These are phyloP conservation scores for Butorides virescens DNA, from an alignment of 2,113 vertebrate genomes.

Conservation along the genomic window DNA sequence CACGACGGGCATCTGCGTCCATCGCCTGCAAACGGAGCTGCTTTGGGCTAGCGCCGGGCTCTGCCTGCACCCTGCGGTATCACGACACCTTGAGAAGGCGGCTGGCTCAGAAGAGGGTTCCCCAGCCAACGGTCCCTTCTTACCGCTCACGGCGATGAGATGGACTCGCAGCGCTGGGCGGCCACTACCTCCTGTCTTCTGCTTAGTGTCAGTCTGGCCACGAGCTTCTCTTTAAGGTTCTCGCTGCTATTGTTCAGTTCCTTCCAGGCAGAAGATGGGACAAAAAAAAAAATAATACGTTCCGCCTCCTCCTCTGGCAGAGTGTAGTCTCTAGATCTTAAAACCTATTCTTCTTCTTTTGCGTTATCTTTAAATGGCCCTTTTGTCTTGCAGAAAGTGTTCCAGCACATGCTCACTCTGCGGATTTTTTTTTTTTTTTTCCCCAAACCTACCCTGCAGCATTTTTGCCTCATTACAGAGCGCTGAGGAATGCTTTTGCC, in stretches of 20 bases:
- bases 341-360: slow-evolving; percentile 7
- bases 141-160: neutral
- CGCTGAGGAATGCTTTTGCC: neutral
- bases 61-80: neutral
- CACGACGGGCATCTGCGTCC: rapidly evolving
- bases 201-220: neutral
- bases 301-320: neutral
- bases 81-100: neutral
- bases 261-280: slow-evolving; percentile 6
- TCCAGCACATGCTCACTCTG: slow-evolving; percentile 22
- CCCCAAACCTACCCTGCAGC: neutral
- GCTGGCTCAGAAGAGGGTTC: neutral
- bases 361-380: slow-evolving; percentile 35
- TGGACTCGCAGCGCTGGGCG: neutral
- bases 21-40: rapidly evolving
- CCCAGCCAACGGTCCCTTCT: neutral
- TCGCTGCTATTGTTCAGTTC: neutral
- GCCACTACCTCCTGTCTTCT: neutral
- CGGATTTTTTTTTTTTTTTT: neutral
- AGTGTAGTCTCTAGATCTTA: slow-evolving; percentile 15
- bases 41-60: neutral
- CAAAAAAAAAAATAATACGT: neutral
- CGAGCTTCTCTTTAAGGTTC: neutral
- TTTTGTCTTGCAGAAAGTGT: slow-evolving; percentile 38
- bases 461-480: slow-evolving; percentile 12